phyloP scores from a whole-genome alignment of 1,140 invertebrate species.

The Orius insidiosus region DNA sequence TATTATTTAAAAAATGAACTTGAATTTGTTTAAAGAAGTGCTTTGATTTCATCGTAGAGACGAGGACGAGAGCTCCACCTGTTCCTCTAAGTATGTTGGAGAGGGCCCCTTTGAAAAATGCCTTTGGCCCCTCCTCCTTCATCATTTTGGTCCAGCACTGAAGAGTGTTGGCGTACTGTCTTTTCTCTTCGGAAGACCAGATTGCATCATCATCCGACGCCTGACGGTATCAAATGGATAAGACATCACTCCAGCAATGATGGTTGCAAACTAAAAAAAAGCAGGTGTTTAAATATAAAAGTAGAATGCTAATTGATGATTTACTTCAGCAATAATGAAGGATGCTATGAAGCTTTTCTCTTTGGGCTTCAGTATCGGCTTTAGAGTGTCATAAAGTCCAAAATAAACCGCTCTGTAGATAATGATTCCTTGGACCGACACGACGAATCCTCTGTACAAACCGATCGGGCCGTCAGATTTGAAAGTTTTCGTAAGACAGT shows the following conservation, averaged over 20 bases:
- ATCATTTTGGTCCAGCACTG: slow-evolving; percentile 54
- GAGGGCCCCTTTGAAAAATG: slow-evolving; percentile 70
- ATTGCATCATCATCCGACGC: slow-evolving; percentile 83
- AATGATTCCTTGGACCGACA: slow-evolving; percentile 77
- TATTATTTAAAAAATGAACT: neutral
- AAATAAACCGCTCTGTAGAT: slow-evolving; percentile 83
- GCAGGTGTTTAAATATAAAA: too few relatives aligned
- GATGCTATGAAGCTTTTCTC: slow-evolving; percentile 10
- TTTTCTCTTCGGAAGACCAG: slow-evolving; percentile 44
- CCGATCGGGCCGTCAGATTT: slow-evolving; percentile 29
- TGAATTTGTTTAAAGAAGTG: slow-evolving; percentile 26
- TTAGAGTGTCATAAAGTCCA: slow-evolving; percentile 82
- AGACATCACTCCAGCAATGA: slow-evolving; percentile 58
- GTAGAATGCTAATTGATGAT: too few relatives aligned
- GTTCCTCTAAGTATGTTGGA: slow-evolving; percentile 63
- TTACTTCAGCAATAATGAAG: neutral
- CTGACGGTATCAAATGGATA: slow-evolving; percentile 83
- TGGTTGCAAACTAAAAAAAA: slow-evolving; percentile 42
- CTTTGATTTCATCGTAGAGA: slow-evolving; percentile 64
- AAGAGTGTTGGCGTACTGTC: slow-evolving; percentile 52
- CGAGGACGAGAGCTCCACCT: slow-evolving; percentile 53
- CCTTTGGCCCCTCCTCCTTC: slow-evolving; percentile 40
- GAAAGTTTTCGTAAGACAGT: neutral
- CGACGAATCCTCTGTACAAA: slow-evolving; percentile 76
- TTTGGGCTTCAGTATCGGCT: slow-evolving; percentile 59